Base-by-base conservation (phyloP, 2,113 vertebrate species). In the Sebastes schlegelii region DNA sequence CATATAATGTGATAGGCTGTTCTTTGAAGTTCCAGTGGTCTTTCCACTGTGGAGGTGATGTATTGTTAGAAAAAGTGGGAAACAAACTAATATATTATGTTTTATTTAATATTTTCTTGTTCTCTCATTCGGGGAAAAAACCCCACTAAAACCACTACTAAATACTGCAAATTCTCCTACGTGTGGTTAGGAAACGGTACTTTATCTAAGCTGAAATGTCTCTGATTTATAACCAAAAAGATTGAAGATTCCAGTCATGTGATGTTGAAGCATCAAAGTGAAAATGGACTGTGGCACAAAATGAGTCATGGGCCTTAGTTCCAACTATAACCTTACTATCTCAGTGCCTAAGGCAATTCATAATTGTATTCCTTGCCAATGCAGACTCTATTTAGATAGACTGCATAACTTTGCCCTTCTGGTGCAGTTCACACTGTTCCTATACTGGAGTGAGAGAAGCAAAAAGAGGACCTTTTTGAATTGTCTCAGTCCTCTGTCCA, bases 361-460 rank as follows among this genome's bases (percentile, higher is more conserved):
- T 70, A 11, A 72, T 81, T 61, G 12, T 67, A 67, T 81, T 81
- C 13, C 40, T 17, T n/a, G 42, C 19, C 46, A 14, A 19, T 4
- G 40, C 52, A 58, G 74, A 73, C 79, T 74, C 62, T 12, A 51
- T 69, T 82, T 57, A 74, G 74, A 86, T 55, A 40, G 43, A 54
- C 40, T 40, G 34, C 46, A 52, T 49, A 68, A 40, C 66, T 75
- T 45, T 58, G 43, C 6, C 34, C 51, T 16, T 55, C n/a, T 77
- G 12, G 64, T 65, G 42, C 57, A 23, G 17, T 45, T 72, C 62
- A 21, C 34, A 21, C 11, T 0, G 12, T 66, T 49, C 26, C n/a
- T 52, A 5, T 51, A 64, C 3, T 51, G 46, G 42, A 79, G 65
- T 57, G 64, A 74, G 42, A 46, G 62, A 49, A 42, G 19, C 0